phyloP scores from a whole-genome alignment of 2,797 vertebrate species.

The Acrossocheilus fasciatus region DNA sequence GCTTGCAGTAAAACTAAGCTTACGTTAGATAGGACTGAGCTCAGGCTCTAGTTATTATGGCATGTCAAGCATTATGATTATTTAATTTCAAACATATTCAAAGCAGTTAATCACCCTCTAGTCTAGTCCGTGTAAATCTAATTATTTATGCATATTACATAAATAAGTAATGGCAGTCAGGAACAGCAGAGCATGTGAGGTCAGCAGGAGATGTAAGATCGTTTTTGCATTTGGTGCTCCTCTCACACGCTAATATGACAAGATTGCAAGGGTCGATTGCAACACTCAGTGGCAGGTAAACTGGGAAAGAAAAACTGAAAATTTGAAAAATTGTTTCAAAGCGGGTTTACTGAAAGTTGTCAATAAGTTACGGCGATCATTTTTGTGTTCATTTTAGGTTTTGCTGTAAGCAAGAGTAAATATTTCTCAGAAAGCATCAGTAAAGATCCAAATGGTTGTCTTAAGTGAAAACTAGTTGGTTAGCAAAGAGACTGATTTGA shows the following conservation, averaged over 20 bases:
- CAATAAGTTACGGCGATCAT: background rate
- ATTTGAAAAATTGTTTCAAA: background rate
- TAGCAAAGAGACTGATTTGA: background rate
- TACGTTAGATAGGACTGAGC: background rate
- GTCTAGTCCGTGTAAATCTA: slow-evolving; percentile 13
- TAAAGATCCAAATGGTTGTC: background rate
- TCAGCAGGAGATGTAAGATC: background rate
- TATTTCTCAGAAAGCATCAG: background rate
- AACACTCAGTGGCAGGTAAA: too few species aligned
- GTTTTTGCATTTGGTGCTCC: background rate
- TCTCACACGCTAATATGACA: background rate
- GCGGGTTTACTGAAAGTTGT: background rate
- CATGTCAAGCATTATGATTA: background rate
- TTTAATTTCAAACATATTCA: background rate
- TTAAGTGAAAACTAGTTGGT: background rate
- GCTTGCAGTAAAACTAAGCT: background rate
- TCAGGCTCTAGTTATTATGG: background rate
- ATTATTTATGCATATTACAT: slow-evolving; percentile 29
- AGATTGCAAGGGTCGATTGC: background rate
- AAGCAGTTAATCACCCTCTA: slow-evolving; percentile 24
- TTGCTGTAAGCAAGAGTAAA: background rate
- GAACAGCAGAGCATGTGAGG: background rate
- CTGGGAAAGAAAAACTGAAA: too few species aligned
- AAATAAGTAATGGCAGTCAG: slow-evolving; percentile 14
- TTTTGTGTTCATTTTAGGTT: background rate